phyloP scores from a whole-genome alignment of 2,888 invertebrate species.

The Lithosia quadra region DNA sequence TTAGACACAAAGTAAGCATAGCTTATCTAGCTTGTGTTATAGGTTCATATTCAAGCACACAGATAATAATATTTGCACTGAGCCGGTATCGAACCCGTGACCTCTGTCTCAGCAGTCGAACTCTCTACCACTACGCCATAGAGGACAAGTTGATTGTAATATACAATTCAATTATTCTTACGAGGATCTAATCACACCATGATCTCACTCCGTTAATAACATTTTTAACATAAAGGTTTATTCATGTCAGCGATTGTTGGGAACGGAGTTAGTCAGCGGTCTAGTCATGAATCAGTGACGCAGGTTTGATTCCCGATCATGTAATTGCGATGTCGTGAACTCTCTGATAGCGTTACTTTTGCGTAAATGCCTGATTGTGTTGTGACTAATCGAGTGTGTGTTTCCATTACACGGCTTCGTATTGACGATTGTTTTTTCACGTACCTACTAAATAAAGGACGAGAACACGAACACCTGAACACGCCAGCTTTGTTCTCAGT shows the following conservation, averaged over 20 bases:
- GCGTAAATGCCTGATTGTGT: conserved; percentile 72
- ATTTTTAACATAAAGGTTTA: conserved; percentile 38
- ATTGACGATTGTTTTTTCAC: not conserved
- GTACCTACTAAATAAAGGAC: not conserved
- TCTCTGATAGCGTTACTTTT: conserved; percentile 69
- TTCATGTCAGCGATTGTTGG: conserved; percentile 41
- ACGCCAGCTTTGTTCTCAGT: too few relatives aligned
- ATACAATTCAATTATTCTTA: conserved; percentile 17
- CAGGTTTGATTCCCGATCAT: conserved; percentile 61
- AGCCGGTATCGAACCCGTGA: too few relatives aligned
- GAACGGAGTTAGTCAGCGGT: conserved; percentile 73
- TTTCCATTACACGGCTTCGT: conserved; percentile 57
- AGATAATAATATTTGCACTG: too few relatives aligned
- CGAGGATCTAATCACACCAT: conserved; percentile 22
- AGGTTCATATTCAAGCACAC: too few relatives aligned
- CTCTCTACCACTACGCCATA: too few relatives aligned
- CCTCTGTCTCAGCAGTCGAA: too few relatives aligned
- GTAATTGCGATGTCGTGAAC: conserved; percentile 76
- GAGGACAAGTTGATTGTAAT: too few relatives aligned
- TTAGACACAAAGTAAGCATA: too few relatives aligned
- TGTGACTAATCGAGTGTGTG: conserved; percentile 77
- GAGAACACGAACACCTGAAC: too few relatives aligned
- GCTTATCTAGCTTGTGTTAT: too few relatives aligned
- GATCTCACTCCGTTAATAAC: conserved; percentile 44
- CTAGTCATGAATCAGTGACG: conserved; percentile 66